phyloP scores from a whole-genome alignment of 2,888 invertebrate genomes.

The Glyphotaelius pellucidus region DNA sequence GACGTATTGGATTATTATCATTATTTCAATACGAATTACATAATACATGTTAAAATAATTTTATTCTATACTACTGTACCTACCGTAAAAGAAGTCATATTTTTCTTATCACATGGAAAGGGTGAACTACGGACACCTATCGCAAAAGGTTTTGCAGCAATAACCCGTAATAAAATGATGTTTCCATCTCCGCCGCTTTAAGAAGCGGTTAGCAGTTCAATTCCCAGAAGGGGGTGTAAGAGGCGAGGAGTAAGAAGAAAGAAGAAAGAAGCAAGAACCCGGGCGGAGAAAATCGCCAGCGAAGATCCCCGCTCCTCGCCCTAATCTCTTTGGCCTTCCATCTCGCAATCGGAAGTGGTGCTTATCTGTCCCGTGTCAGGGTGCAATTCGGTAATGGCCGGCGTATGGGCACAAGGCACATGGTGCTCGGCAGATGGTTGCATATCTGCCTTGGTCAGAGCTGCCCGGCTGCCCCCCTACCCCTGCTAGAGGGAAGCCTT shows the following conservation, averaged over 20 bases:
- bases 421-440: not conserved
- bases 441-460: not conserved
- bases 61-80: too few species aligned
- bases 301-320: not conserved
- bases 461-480: not conserved
- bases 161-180: not conserved
- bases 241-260: not conserved
- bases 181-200: not conserved
- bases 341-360: constrained; percentile 11
- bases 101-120: not conserved
- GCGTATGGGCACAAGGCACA: constrained; percentile 2
- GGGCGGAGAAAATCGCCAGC: not conserved
- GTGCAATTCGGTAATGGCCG: constrained; percentile 46
- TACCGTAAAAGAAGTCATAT: not conserved
- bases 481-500: not conserved
- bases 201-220: not conserved
- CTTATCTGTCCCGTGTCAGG: constrained; percentile 42
- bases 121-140: not conserved
- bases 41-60: too few species aligned
- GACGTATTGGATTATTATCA: too few species aligned
- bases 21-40: too few species aligned
- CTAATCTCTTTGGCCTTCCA: not conserved
- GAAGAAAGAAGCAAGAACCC: not conserved
- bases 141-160: not conserved
- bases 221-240: not conserved